These are phyloP conservation scores for Plagodis dolabraria DNA, from an alignment of 2,888 invertebrate genomes.

Conservation along the genomic window DNA sequence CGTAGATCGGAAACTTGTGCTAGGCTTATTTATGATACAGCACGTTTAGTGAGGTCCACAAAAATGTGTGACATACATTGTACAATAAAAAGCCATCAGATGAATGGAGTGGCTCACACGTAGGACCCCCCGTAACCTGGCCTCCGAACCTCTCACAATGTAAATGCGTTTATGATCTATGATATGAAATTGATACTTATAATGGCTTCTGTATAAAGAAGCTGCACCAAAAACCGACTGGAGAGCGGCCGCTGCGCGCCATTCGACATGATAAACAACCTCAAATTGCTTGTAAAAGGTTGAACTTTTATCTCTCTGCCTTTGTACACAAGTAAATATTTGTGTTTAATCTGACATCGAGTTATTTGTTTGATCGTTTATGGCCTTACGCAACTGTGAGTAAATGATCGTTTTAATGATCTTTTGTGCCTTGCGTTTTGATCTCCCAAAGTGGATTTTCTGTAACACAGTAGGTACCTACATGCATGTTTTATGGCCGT, in stretches of 20 bases:
- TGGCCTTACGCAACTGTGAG: slow-evolving; percentile 32
- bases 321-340: slow-evolving; percentile 78
- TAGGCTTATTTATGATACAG: slow-evolving; percentile 70
- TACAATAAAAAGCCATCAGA: slow-evolving; percentile 77
- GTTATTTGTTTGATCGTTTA: slow-evolving; percentile 59
- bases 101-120: slow-evolving; percentile 64
- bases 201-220: slow-evolving; percentile 84
- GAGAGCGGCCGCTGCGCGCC: slow-evolving; percentile 52
- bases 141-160: slow-evolving; percentile 56
- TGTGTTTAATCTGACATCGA: slow-evolving; percentile 70
- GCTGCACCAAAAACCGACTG: slow-evolving; percentile 71
- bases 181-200: slow-evolving; percentile 84
- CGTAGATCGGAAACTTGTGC: slow-evolving; percentile 62
- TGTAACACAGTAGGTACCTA: neutral
- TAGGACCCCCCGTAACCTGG: slow-evolving; percentile 76
- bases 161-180: slow-evolving; percentile 83
- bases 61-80: slow-evolving; percentile 72
- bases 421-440: slow-evolving; percentile 29
- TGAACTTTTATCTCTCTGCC: slow-evolving; percentile 71
- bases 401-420: slow-evolving; percentile 37
- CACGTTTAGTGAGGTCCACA: slow-evolving; percentile 62
- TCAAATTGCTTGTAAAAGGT: slow-evolving; percentile 81
- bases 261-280: slow-evolving; percentile 77
- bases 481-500: too few relatives aligned
- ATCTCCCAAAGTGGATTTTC: neutral